Evolutionary conservation across 2,888 invertebrate species (phyloP), one percentile per base, ranked within the genome.

Genomic region (Athalia cordata): DNA sequence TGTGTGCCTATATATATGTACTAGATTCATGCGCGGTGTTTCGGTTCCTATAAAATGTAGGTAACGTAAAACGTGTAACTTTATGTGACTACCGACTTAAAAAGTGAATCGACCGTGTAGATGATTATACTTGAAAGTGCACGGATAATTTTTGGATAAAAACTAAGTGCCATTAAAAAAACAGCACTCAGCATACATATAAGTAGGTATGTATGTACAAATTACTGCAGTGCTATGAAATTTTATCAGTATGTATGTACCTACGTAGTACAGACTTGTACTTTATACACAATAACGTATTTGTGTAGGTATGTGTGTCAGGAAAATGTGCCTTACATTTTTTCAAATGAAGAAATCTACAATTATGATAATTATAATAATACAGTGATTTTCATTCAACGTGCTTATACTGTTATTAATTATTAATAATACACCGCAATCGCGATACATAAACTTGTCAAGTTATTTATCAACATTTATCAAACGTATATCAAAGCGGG

Each of bases 401-500:
- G 72, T 72, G 72, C 72, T 72, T 59, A 57, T 59, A 72, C 45
- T 72, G 59, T 45, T 72, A 72, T 72, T 72, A 72, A 59, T 72
- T 59, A 59, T 55, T 57, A 72, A 29, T 29, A 29, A 72, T 72
- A 72, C 57, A 72, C 72, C 11, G 72, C 72, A 72, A 72, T 59
- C 45, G 59, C 72, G 52, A 59, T 59, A 59, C 72, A 72, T 72
- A 72, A 59, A 59, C 57, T 72, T 59, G 59, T 72, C 72, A 72
- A 72, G 72, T 72, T 57, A 72, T 72, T 57, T 47, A 72, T 72
- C 57, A 72, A 72, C 72, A 72, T 72, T 72, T 72, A 72, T 72
- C 72, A 72, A 72, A 72, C 59, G 59, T 72, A 72, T 72, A 72
- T 72, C 59, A 72, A 72, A 72, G 57, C 59, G 59, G 59, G 59